A percentile compares a stretch with the other conserved stretches of the same genome.
These are phyloP conservation scores for Holocentrus rufus DNA, from an alignment of 2,797 vertebrate species.

Conservation along the genomic window DNA sequence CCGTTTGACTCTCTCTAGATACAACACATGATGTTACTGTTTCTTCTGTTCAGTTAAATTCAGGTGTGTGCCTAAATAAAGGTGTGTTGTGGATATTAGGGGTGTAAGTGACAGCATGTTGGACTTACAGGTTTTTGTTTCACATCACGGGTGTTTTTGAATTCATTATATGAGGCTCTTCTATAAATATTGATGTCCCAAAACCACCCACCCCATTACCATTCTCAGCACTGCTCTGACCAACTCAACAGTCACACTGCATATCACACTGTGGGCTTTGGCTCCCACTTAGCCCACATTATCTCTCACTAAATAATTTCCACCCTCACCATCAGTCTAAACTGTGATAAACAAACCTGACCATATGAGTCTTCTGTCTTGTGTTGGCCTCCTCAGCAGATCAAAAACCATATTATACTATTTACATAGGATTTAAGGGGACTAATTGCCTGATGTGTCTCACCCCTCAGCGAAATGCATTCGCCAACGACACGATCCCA, in stretches of 20 bases:
- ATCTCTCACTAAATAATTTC: not conserved
- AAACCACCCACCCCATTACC: not conserved
- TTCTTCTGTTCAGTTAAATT: too few relatives aligned
- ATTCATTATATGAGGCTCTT: not conserved
- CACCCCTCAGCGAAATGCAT: slow-evolving; percentile 90
- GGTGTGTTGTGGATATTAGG: too few relatives aligned
- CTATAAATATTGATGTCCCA: not conserved
- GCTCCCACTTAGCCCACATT: not conserved
- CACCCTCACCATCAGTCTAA: not conserved
- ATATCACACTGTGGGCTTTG: too few relatives aligned
- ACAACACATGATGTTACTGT: too few relatives aligned
- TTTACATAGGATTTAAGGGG: not conserved
- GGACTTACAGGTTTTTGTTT: too few relatives aligned
- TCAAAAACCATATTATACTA: not conserved
- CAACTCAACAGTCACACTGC: not conserved
- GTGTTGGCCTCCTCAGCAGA: not conserved
- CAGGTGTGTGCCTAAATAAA: too few relatives aligned
- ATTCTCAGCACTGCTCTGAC: not conserved
- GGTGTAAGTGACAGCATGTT: too few relatives aligned
- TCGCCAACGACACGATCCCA: slow-evolving; percentile 97
- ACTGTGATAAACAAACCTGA: not conserved
- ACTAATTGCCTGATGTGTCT: slow-evolving; percentile 8
- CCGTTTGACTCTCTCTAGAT: too few relatives aligned
- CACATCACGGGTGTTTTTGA: too few relatives aligned
- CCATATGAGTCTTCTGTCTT: not conserved